A percentile compares a stretch with the other conserved stretches of the same genome.
phyloP scores from a whole-genome alignment of 92 coral and sea anemone species.

The Phymanthus crucifer region DNA sequence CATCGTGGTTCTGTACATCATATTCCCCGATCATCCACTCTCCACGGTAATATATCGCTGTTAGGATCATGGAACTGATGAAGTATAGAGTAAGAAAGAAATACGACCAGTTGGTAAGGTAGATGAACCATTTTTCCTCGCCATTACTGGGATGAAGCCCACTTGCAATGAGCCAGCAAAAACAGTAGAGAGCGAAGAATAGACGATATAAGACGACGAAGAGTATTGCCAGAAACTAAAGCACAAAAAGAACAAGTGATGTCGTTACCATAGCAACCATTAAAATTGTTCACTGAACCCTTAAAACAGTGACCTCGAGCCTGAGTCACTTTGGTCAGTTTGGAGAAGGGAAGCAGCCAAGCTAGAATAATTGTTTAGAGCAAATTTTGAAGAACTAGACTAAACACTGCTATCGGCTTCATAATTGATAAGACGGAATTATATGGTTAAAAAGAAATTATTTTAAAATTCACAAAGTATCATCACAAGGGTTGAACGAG shows the following conservation, averaged over 20 bases:
- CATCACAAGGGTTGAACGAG: not conserved
- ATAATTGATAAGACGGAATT: constrained; percentile 1
- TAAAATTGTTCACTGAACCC: constrained; percentile 3
- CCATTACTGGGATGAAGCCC: constrained; percentile 61
- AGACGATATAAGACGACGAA: constrained; percentile 50
- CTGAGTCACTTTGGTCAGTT: not conserved
- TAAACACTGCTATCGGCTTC: not conserved
- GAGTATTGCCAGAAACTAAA: constrained; percentile 63
- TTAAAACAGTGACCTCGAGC: not conserved
- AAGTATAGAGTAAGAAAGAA: constrained; percentile 63
- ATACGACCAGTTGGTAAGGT: constrained; percentile 75
- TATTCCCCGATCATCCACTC: constrained; percentile 84
- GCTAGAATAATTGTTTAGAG: not conserved
- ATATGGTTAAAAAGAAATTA: not conserved
- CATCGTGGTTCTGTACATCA: constrained; percentile 74
- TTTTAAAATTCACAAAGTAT: not conserved
- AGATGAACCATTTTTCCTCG: constrained; percentile 74
- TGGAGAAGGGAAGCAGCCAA: not conserved
- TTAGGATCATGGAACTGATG: constrained; percentile 55
- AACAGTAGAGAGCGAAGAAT: constrained; percentile 52
- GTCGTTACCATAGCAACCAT: not conserved
- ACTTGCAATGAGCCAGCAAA: constrained; percentile 57
- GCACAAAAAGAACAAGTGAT: not conserved
- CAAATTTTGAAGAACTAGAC: not conserved
- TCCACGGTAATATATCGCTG: constrained; percentile 60